phyloP scores from a whole-genome alignment of 2,797 vertebrate genomes.

The Clarias platycephalus region DNA sequence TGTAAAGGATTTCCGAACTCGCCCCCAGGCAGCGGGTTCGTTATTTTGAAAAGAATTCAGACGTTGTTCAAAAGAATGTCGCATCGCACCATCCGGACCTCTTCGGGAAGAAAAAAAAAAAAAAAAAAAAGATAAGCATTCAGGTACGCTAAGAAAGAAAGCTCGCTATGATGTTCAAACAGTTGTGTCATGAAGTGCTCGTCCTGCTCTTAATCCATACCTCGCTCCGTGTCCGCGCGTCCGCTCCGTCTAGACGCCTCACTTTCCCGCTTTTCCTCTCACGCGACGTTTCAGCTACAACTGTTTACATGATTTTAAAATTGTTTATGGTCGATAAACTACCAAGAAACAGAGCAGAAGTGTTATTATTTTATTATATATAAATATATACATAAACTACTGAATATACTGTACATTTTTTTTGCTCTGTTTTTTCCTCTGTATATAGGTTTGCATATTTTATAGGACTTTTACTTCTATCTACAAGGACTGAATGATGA shows the following conservation, averaged over 20 bases:
- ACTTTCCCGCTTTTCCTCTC: conserved; percentile 55
- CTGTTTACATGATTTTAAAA: conserved; percentile 88
- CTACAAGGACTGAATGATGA: conserved; percentile 88
- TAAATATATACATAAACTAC: conserved; percentile 85
- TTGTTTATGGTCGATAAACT: conserved; percentile 72
- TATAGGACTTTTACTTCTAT: conserved; percentile 99
- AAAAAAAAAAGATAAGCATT: conserved; percentile 36
- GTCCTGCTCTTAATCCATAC: conserved; percentile 21
- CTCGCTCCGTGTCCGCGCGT: conserved; percentile 29
- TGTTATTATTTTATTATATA: conserved; percentile 79
- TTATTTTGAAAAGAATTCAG: conserved; percentile 34
- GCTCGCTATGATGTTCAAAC: conserved; percentile 47
- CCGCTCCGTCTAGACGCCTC: conserved; percentile 14
- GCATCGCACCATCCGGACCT: conserved; percentile 48
- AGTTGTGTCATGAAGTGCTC: conserved; percentile 34
- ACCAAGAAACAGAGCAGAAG: conserved; percentile 77
- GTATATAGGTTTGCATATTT: conserved; percentile 99
- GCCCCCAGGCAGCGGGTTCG: not conserved
- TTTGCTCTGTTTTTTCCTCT: conserved; percentile 90
- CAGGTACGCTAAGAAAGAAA: conserved; percentile 50
- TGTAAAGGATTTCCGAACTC: conserved; percentile 26
- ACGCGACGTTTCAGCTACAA: conserved; percentile 82
- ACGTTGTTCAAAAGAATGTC: conserved; percentile 45
- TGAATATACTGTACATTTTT: conserved; percentile 82
- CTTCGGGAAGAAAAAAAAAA: not conserved